A percentile compares a stretch with the other conserved stretches of the same genome.
Conservation (phyloP, 2,113 vertebrate genomes). For the Diphyllodes magnificus region DNA sequence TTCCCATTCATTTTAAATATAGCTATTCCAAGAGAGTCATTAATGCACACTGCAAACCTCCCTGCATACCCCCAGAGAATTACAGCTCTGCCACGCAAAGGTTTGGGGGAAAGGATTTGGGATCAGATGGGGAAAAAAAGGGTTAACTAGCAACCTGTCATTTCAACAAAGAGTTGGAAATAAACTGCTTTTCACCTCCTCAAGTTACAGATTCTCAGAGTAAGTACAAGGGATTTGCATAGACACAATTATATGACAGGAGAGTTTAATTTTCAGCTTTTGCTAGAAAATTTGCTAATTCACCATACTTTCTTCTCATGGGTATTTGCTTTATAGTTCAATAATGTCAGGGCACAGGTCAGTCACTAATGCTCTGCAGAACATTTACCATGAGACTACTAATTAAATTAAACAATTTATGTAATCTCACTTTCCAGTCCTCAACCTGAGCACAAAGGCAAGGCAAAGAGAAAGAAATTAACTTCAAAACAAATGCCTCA, state of each 20-base stretch:
- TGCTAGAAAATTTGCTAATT: constrained; percentile 10
- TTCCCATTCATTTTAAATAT: not conserved
- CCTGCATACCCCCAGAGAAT: not conserved
- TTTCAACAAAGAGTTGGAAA: not conserved
- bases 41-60: not conserved
- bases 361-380: constrained; percentile 41
- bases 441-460: constrained; percentile 23
- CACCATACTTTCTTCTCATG: not conserved
- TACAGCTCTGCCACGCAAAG: not conserved
- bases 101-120: not conserved
- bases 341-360: constrained; percentile 60
- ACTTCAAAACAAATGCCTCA: constrained; percentile 12
- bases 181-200: not conserved
- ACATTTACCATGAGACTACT: constrained; percentile 47
- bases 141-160: not conserved
- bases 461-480: constrained; percentile 35
- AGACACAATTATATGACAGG: not conserved
- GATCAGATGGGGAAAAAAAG: rapidly evolving
- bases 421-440: constrained; percentile 28
- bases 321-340: constrained; percentile 49
- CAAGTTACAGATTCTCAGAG: not conserved
- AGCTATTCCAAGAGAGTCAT: not conserved
- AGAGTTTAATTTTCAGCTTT: not conserved
- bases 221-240: not conserved
- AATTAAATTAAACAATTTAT: constrained; percentile 60